Base-by-base conservation (phyloP, 2,888 invertebrate genomes). In the Pherbina coryleti region DNA sequence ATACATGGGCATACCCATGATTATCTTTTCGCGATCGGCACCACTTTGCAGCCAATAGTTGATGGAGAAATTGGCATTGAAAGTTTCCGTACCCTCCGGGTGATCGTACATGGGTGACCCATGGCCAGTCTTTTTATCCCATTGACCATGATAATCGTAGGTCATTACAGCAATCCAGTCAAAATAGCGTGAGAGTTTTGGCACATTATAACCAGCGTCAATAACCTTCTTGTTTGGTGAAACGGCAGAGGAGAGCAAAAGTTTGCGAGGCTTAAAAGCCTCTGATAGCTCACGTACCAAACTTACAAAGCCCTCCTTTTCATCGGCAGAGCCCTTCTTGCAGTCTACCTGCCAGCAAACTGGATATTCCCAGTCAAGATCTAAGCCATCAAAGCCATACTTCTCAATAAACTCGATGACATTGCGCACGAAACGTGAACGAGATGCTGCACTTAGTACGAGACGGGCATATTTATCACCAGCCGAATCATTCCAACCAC, bases 301-400 rank as follows among this genome's bases (percentile, higher is more conserved):
- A 76, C 91, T 92, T 0, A 94, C 92, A 85, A 97, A 97, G 0
- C 93, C 94, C 86, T 92, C 91, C 85, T 96, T 97, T 85, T 97
- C 97, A 4, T 95, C 93, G 25, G 91, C 91, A 0, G 95, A 95
- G 0, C 97, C 97, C 87, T 94, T 95, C 70, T 93, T 94, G 84
- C 97, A 97, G 84, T 96, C 95, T 0, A 93, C 93, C 91, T 96
- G 96, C 96, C 96, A 96, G 86, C 97, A 97, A 81, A 94, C 95
- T 0, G 97, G 97, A 88, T 97, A 98, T 86, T 98, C 97, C 97
- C 97, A 98, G 87, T 97, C 97, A 37, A 98, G 91, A 88, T 98
- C 97, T 55, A 98, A 90, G 5, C 98, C 98, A 85, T 98, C 97
- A 83, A 98, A 98, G 75, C 93, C 93, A 83, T 95, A 93, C 80